Conservation (phyloP, 2,888 invertebrate genomes). For the Epsilonema sp. region DNA sequence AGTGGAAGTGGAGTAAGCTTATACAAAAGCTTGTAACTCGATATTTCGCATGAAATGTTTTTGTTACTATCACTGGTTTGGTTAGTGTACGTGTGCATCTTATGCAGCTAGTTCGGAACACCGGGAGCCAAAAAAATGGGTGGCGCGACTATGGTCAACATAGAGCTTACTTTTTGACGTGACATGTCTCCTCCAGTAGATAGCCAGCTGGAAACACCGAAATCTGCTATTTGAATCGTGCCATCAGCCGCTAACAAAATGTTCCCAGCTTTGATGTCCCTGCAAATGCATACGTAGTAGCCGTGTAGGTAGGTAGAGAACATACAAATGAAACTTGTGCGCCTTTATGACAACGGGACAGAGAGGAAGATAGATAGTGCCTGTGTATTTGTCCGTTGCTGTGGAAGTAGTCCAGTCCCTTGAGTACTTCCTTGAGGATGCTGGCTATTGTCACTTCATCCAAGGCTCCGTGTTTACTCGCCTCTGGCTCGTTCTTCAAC, state of each 20-base stretch:
- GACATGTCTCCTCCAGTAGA: conserved; percentile 66
- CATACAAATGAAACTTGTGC: background rate
- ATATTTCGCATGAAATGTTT: too few relatives aligned
- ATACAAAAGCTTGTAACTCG: too few relatives aligned
- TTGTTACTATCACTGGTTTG: too few relatives aligned
- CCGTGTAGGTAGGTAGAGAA: too few relatives aligned
- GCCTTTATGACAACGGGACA: background rate
- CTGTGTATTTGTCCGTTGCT: conserved; percentile 95
- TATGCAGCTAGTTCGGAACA: too few relatives aligned
- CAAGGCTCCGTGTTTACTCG: conserved; percentile 43
- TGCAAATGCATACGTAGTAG: too few relatives aligned
- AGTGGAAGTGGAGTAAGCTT: background rate
- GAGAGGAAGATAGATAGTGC: too few relatives aligned
- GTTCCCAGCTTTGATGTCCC: conserved; percentile 94
- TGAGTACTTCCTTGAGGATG: conserved; percentile 61
- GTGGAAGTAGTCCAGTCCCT: conserved; percentile 94
- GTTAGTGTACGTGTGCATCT: too few relatives aligned
- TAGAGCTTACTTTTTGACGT: conserved; percentile 42
- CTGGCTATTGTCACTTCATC: conserved; percentile 94
- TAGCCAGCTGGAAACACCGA: conserved; percentile 95
- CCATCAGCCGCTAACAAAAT: conserved; percentile 85
- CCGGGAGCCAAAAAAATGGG: background rate
- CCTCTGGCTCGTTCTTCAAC: conserved; percentile 48
- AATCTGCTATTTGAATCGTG: conserved; percentile 90
- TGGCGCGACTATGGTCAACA: background rate